Conservation (phyloP, 2,113 vertebrate genomes). For the Pluvialis apricaria region DNA sequence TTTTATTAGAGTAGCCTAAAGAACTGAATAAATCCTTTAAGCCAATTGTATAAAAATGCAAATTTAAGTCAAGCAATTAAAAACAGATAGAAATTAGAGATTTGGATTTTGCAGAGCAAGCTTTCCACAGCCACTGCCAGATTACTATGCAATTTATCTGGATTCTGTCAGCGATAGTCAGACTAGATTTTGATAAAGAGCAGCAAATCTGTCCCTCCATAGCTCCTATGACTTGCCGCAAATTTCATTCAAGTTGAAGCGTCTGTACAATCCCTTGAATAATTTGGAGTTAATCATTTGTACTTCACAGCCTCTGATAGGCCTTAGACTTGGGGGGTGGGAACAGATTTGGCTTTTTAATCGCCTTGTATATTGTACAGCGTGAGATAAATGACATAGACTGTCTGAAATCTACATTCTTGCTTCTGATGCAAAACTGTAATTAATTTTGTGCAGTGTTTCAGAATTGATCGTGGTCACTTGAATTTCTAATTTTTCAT, state of each 20-base stretch:
- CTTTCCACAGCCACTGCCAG: conserved; percentile 61
- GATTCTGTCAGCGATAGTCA: conserved; percentile 73
- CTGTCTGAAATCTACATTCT: conserved; percentile 82
- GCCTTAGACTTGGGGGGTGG: conserved; percentile 80
- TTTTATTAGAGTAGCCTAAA: conserved; percentile 63
- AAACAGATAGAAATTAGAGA: conserved; percentile 76
- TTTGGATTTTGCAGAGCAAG: conserved; percentile 68
- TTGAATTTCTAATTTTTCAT: conserved; percentile 90
- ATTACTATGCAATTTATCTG: conserved; percentile 73
- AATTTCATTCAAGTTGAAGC: conserved; percentile 78
- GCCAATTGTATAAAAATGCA: conserved; percentile 80
- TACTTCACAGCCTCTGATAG: conserved; percentile 77
- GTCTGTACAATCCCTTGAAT: conserved; percentile 81
- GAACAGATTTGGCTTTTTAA: conserved; percentile 85
- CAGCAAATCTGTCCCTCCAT: conserved; percentile 70
- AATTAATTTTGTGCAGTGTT: conserved; percentile 97
- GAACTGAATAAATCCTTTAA: conserved; percentile 70
- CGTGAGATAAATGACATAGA: conserved; percentile 84
- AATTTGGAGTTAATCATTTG: conserved; percentile 92
- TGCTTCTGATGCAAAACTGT: conserved; percentile 89
- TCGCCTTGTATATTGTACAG: conserved; percentile 81
- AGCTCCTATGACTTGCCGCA: conserved; percentile 65
- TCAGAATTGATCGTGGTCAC: conserved; percentile 94
- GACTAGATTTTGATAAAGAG: conserved; percentile 82
- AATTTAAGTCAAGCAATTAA: conserved; percentile 79